phyloP scores from a whole-genome alignment of 2,888 invertebrate species.

The Megalurothrips usitatus region DNA sequence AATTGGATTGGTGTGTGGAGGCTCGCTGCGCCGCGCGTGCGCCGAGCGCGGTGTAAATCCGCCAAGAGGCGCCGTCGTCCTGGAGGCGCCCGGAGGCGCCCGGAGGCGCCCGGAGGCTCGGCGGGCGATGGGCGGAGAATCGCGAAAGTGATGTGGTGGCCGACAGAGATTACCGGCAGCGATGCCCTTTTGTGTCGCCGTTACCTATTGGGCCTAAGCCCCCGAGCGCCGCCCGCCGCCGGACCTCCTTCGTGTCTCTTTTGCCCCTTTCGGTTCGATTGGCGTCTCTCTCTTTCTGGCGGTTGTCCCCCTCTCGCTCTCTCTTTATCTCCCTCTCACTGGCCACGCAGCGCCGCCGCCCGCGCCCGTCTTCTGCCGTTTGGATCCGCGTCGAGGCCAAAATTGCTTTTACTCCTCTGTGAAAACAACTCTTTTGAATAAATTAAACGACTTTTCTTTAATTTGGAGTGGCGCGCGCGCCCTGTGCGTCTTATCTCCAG shows the following conservation, averaged over 20 bases:
- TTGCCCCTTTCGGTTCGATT: too few relatives aligned
- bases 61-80: not conserved
- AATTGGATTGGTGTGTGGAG: not conserved
- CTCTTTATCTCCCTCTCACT: not conserved
- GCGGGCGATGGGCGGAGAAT: not conserved
- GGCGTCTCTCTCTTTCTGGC: too few relatives aligned
- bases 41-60: not conserved
- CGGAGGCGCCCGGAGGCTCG: not conserved
- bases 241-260: too few relatives aligned
- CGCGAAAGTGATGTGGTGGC: too few relatives aligned
- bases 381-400: not conserved
- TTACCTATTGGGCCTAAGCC: too few relatives aligned
- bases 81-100: not conserved
- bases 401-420: not conserved
- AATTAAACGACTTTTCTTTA: conserved; percentile 18
- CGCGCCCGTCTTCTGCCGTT: not conserved
- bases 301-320: too few relatives aligned
- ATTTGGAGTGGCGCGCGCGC: not conserved
- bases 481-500: too few relatives aligned
- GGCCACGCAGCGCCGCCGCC: not conserved
- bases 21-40: not conserved
- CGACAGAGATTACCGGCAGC: too few relatives aligned
- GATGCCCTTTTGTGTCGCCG: too few relatives aligned
- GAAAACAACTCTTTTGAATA: conserved; percentile 1
- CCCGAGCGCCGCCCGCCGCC: too few relatives aligned